Percentiles rank a stretch among this genome's conserved stretches.
Evolutionary conservation across 2,797 vertebrate species (phyloP).

Genomic region (Cossypha heuglini): DNA sequence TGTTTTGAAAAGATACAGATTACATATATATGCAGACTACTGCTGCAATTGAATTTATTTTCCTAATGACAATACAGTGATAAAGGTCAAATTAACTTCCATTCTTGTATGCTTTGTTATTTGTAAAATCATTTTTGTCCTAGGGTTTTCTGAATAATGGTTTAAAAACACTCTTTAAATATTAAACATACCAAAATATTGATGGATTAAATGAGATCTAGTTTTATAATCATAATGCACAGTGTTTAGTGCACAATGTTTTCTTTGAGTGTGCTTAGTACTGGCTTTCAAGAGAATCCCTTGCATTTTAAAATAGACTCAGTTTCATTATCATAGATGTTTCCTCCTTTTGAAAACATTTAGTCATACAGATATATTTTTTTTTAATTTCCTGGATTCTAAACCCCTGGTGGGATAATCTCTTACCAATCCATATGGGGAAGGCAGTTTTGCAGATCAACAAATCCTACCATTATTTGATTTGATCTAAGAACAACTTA

Average conservation of each 20-base stretch:
- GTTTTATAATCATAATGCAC: slow-evolving; percentile 68
- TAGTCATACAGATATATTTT: slow-evolving; percentile 40
- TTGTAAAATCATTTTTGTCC: slow-evolving; percentile 48
- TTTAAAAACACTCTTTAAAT: slow-evolving; percentile 64
- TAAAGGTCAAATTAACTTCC: slow-evolving; percentile 52
- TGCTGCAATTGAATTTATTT: background rate
- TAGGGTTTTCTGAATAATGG: slow-evolving; percentile 22
- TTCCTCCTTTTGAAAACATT: slow-evolving; percentile 42
- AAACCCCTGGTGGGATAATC: slow-evolving; percentile 69
- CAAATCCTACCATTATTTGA: slow-evolving; percentile 65
- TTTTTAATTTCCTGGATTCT: slow-evolving; percentile 67
- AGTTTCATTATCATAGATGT: slow-evolving; percentile 63
- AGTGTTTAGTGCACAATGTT: background rate
- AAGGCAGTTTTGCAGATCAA: slow-evolving; percentile 41
- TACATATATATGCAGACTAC: background rate
- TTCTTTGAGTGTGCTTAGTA: slow-evolving; percentile 8
- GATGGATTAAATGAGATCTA: slow-evolving; percentile 60
- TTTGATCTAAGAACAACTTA: slow-evolving; percentile 55
- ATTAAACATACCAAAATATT: slow-evolving; percentile 55
- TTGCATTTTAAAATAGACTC: slow-evolving; percentile 67
- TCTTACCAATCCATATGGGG: slow-evolving; percentile 61
- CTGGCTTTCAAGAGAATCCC: slow-evolving; percentile 20
- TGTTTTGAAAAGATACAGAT: slow-evolving; percentile 37
- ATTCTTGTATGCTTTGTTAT: slow-evolving; percentile 23
- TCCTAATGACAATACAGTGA: slow-evolving; percentile 12